Conservation (phyloP, 2,888 invertebrate genomes). For the Drosophila putrida region DNA sequence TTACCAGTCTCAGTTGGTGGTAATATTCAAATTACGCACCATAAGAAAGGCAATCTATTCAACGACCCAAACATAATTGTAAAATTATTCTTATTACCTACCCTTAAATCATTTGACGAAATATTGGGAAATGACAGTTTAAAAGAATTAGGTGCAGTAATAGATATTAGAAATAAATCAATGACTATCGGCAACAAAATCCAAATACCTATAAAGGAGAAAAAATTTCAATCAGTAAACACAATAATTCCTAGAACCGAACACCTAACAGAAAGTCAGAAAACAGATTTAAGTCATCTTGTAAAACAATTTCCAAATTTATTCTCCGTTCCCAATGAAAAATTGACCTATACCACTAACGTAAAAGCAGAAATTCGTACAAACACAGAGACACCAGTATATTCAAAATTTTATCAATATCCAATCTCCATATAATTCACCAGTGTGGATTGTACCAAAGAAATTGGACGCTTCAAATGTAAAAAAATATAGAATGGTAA, state of each 20-base stretch:
- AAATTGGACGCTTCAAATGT: constrained; percentile 4
- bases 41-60: too few species aligned
- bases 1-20: too few species aligned
- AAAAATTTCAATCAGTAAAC: background rate
- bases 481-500: constrained; percentile 2
- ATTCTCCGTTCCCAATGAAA: too few species aligned
- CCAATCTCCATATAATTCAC: background rate
- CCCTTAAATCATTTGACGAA: too few species aligned
- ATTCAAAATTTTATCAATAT: constrained; percentile 7
- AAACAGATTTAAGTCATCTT: background rate
- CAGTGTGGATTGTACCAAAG: background rate
- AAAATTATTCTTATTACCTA: too few species aligned
- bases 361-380: constrained; percentile 3
- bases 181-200: too few species aligned
- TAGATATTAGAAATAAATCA: too few species aligned
- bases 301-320: background rate
- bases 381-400: background rate
- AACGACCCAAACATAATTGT: too few species aligned
- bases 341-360: background rate
- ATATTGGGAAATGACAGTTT: too few species aligned
- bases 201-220: too few species aligned
- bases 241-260: constrained; percentile 1
- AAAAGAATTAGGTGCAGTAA: too few species aligned
- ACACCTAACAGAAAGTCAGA: background rate
- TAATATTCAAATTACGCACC: too few species aligned